Conservation (phyloP, 2,797 vertebrate species). For the Labroides dimidiatus region DNA sequence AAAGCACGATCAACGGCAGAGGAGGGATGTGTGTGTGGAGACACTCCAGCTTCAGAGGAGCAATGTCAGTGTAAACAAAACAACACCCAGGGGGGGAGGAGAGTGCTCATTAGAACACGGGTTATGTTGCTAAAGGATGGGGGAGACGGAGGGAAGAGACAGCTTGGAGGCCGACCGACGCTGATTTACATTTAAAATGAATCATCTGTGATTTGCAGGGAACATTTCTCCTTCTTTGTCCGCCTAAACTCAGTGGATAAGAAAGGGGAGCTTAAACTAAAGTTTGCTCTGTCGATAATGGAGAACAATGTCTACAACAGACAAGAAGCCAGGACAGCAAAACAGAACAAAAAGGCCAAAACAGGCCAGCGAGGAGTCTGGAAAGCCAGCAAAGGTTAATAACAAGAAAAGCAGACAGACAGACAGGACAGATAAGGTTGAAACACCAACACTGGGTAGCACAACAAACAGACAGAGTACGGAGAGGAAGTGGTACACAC, state of each 20-base stretch:
- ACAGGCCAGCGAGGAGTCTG: not conserved
- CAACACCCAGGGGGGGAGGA: constrained; percentile 31
- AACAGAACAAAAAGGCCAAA: not conserved
- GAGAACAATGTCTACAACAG: not conserved
- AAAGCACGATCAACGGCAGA: constrained; percentile 15
- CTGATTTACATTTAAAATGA: constrained; percentile 57
- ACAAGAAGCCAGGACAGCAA: not conserved
- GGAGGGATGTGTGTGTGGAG: constrained; percentile 18
- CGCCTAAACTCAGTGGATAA: no score
- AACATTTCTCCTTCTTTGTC: constrained; percentile 10
- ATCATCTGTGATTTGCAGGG: constrained; percentile 47
- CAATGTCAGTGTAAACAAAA: constrained; percentile 43
- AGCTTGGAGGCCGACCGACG: not conserved
- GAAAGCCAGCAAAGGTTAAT: constrained; percentile 2
- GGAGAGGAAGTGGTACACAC: not conserved
- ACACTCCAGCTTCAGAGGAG: constrained; percentile 12
- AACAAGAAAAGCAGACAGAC: not conserved
- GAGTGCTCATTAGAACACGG: constrained; percentile 36
- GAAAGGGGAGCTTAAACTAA: not conserved
- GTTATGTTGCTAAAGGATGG: constrained; percentile 42
- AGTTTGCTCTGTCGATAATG: not conserved
- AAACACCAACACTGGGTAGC: not conserved
- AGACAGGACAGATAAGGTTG: not conserved
- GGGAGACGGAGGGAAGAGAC: constrained; percentile 25
- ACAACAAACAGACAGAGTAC: not conserved